A percentile compares a stretch with the other conserved stretches of the same genome.
Conservation (phyloP, 2,888 invertebrate species). For the Leucophenga montana region DNA sequence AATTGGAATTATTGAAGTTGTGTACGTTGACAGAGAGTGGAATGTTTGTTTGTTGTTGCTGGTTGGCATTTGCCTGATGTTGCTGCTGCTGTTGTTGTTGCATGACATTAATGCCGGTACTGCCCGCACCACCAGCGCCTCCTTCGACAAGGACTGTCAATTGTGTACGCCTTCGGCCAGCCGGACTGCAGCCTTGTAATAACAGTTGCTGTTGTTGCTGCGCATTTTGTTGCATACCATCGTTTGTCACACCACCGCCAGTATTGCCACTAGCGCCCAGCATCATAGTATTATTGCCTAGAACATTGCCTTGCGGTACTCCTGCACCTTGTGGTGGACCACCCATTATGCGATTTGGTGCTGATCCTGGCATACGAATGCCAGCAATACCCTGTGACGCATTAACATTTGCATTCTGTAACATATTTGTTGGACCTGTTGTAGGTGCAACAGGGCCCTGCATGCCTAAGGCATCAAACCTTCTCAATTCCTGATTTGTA, state of each 20-base stretch:
- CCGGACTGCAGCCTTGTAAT: conserved; percentile 53
- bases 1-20: conserved; percentile 67
- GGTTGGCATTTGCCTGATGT: conserved; percentile 50
- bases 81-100: conserved; percentile 50
- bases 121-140: conserved; percentile 35
- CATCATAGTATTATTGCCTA: conserved; percentile 57
- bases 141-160: neutral
- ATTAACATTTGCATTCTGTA: conserved; percentile 55
- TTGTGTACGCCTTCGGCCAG: conserved; percentile 52
- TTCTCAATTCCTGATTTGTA: conserved; percentile 67
- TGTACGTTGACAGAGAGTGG: conserved; percentile 72
- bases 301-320: conserved; percentile 57
- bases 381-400: conserved; percentile 65
- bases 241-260: conserved; percentile 43
- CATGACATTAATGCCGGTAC: conserved; percentile 36
- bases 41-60: conserved; percentile 71
- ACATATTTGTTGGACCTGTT: conserved; percentile 50
- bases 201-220: conserved; percentile 58
- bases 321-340: conserved; percentile 50
- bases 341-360: conserved; percentile 62
- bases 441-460: conserved; percentile 57
- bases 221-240: conserved; percentile 45
- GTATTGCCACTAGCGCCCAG: conserved; percentile 50
- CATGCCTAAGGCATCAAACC: conserved; percentile 68
- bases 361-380: conserved; percentile 70